Base-by-base conservation (phyloP, 2,113 vertebrate genomes). In the Solea senegalensis region DNA sequence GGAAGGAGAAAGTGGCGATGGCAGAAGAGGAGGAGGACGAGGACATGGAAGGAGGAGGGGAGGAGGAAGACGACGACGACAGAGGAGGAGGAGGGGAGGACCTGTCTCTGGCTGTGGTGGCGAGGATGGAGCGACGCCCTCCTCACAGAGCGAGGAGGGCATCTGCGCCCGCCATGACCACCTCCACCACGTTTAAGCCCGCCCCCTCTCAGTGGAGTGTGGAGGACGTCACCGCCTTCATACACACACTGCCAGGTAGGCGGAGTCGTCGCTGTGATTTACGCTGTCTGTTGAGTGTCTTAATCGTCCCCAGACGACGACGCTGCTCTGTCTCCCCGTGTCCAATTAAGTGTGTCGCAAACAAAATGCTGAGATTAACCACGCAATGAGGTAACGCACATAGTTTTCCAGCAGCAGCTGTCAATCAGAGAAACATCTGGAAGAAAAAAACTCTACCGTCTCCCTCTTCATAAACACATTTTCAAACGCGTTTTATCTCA, bases 171-270 rank as follows among this genome's bases (percentile, higher is more conserved):
- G 89, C 88, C 15, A 88, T 95, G 65, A 91, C 94, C 59, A 71
- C 95, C 1, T 91, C 95, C 14, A 92, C 93, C 6, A 93, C 92
- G 3, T 91, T 94, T 65, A 95, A 94, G 5, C 88, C 93, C 1
- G 91, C 94, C 74, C 97, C 97, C 0, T 94, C 95, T 0, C 88
- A 94, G 41, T 99, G 98, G 98, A 98, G 94, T 0, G 97, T 99
- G 10, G 97, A 99, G 89, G 95, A 99, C 69, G 98, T 99, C 0
- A 96, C 96, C 67, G 94, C 94, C 75, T 99, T 99, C 86, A 98
- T 99, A 54, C 95, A 88, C 89, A 94, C 94, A 13, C 92, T 99
- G 88, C 98, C 97, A 84, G 98, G 97, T 98, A 52, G 58, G 21
- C 2, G 15, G 34, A 3, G 12, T 0, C 43, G 65, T 53, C 59